These are phyloP conservation scores for Hirtodrosophila confusa DNA, from an alignment of 2,888 invertebrate genomes.

Conservation along the genomic window DNA sequence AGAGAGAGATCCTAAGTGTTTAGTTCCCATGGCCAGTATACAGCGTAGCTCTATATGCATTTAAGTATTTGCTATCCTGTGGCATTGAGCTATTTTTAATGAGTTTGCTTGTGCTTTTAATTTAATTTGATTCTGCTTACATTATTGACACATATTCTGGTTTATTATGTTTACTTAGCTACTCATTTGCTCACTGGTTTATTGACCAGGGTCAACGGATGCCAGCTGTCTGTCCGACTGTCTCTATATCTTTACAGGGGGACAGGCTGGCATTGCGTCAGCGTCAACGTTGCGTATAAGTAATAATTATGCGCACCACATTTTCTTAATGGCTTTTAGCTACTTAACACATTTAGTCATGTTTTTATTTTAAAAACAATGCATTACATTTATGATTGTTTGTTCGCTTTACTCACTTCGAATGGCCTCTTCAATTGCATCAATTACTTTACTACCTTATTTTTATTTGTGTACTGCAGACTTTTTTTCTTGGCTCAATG, in stretches of 20 bases:
- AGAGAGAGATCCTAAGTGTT: constrained; percentile 18
- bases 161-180: constrained; percentile 51
- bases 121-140: constrained; percentile 14
- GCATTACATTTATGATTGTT: constrained; percentile 19
- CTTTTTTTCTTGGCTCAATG: constrained; percentile 42
- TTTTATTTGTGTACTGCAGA: constrained; percentile 12
- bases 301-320: constrained; percentile 45
- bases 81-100: constrained; percentile 25
- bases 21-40: constrained; percentile 1
- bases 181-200: constrained; percentile 49
- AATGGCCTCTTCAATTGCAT: constrained; percentile 26
- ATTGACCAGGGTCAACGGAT: constrained; percentile 75
- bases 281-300: constrained; percentile 61
- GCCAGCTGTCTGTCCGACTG: constrained; percentile 41
- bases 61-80: constrained; percentile 19
- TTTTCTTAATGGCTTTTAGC: constrained; percentile 48
- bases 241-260: constrained; percentile 2
- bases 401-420: constrained; percentile 24
- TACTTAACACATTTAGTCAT: constrained; percentile 58
- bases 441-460: constrained; percentile 23
- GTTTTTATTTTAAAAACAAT: constrained; percentile 32
- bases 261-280: constrained; percentile 52
- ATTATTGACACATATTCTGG: constrained; percentile 58
- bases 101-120: constrained; percentile 27
- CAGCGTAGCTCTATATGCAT: background rate